These are phyloP conservation scores for Kryptopterus vitreolus DNA, from an alignment of 2,797 vertebrate species.

Conservation along the genomic window DNA sequence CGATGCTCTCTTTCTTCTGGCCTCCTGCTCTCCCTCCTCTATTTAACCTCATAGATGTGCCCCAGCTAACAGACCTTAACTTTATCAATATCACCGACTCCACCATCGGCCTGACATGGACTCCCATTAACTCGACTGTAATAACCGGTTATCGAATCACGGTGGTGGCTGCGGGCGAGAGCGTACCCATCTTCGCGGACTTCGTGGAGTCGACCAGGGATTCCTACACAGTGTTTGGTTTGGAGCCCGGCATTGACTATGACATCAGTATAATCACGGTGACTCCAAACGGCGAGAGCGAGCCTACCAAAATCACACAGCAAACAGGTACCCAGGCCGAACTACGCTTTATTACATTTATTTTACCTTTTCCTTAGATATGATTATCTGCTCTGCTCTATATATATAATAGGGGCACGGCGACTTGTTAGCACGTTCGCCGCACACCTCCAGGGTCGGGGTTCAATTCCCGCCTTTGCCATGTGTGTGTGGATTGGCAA, in stretches of 20 bases:
- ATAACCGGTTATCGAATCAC: constrained; percentile 96
- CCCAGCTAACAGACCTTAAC: constrained; percentile 90
- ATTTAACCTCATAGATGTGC: constrained; percentile 84
- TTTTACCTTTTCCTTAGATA: neutral
- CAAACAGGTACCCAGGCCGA: constrained; percentile 81
- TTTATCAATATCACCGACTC: constrained; percentile 93
- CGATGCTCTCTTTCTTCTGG: constrained; percentile 30
- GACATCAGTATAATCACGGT: constrained; percentile 95
- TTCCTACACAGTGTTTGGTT: constrained; percentile 89
- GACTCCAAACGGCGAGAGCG: constrained; percentile 91
- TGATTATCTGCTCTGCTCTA: neutral
- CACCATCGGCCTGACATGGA: constrained; percentile 93
- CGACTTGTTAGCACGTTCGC: no score
- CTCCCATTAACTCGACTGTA: constrained; percentile 86
- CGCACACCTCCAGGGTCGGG: no score
- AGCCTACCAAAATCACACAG: constrained; percentile 88
- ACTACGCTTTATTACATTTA: neutral
- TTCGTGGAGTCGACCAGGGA: constrained; percentile 84
- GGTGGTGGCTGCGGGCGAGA: constrained; percentile 91
- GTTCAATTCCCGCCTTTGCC: no score
- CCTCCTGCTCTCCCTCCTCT: constrained; percentile 40
- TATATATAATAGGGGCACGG: no score
- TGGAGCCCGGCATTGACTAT: constrained; percentile 97
- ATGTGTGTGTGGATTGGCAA: no score
- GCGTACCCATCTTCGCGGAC: constrained; percentile 93